phyloP scores from a whole-genome alignment of 2,888 invertebrate genomes.

The Stenodera caucasica region DNA sequence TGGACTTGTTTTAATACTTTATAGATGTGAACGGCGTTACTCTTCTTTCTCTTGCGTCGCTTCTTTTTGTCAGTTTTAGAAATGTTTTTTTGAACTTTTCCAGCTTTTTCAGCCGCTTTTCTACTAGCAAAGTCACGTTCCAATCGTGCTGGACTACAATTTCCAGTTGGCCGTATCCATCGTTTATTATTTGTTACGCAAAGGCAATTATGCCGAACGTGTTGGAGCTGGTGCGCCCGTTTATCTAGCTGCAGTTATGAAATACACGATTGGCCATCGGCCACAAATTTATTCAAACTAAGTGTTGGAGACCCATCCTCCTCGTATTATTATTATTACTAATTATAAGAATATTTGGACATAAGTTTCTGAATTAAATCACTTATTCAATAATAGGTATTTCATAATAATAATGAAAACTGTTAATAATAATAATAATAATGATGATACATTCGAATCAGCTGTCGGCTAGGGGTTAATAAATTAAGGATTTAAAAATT shows the following conservation, averaged over 20 bases:
- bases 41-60: conserved; percentile 62
- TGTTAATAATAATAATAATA: no score
- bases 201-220: conserved; percentile 66
- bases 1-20: conserved; percentile 65
- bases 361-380: no score
- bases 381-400: no score
- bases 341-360: no score
- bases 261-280: no score
- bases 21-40: conserved; percentile 65
- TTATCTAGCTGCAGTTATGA: conserved; percentile 64
- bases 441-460: no score
- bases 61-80: conserved; percentile 63
- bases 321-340: no score
- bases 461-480: no score
- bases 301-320: no score
- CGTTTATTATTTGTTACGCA: conserved; percentile 58
- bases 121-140: conserved; percentile 59
- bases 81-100: conserved; percentile 62
- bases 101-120: conserved; percentile 59
- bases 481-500: no score
- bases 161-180: conserved; percentile 65
- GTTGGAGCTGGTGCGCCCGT: conserved; percentile 62
- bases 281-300: no score
- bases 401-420: no score
- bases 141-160: conserved; percentile 61